phyloP scores from a whole-genome alignment of 2,888 invertebrate species.

The Sphaeridia pumilis region DNA sequence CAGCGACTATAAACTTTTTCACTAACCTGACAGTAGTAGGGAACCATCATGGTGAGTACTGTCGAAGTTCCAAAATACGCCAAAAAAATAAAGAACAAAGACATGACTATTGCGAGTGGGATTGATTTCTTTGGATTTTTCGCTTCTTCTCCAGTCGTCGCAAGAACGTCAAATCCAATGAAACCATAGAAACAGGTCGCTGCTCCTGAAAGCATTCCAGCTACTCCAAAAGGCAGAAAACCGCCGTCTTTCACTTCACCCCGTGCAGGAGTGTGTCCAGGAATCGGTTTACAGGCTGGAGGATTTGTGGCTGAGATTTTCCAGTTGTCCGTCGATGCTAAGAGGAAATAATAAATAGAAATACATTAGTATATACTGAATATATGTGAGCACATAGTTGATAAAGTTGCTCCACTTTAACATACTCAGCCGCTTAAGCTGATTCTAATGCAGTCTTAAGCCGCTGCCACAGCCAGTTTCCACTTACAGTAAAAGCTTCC shows the following conservation, averaged over 20 bases:
- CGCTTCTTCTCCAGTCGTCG: constrained; percentile 86
- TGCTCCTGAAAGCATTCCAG: constrained; percentile 74
- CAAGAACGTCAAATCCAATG: constrained; percentile 88
- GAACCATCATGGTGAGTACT: constrained; percentile 87
- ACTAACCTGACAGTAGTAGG: constrained; percentile 69
- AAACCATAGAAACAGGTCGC: constrained; percentile 93
- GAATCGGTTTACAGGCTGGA: constrained; percentile 2
- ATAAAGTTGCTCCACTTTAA: too few species aligned
- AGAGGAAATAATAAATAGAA: too few species aligned
- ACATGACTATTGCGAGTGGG: constrained; percentile 75
- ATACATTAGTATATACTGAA: too few species aligned
- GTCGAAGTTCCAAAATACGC: constrained; percentile 85
- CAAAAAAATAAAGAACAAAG: constrained; percentile 66
- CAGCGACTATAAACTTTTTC: not conserved
- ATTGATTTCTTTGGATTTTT: constrained; percentile 83
- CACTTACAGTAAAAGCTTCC: constrained; percentile 66
- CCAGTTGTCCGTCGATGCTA: constrained; percentile 7
- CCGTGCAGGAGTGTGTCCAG: not conserved
- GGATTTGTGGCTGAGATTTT: not conserved
- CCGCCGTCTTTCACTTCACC: constrained; percentile 51
- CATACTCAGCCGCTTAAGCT: too few species aligned
- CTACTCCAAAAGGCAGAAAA: constrained; percentile 78
- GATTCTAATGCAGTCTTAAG: too few species aligned
- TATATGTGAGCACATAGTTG: too few species aligned
- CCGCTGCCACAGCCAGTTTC: too few species aligned